Base-by-base conservation (phyloP, 2,113 vertebrate species). In the Mustela lutreola region DNA sequence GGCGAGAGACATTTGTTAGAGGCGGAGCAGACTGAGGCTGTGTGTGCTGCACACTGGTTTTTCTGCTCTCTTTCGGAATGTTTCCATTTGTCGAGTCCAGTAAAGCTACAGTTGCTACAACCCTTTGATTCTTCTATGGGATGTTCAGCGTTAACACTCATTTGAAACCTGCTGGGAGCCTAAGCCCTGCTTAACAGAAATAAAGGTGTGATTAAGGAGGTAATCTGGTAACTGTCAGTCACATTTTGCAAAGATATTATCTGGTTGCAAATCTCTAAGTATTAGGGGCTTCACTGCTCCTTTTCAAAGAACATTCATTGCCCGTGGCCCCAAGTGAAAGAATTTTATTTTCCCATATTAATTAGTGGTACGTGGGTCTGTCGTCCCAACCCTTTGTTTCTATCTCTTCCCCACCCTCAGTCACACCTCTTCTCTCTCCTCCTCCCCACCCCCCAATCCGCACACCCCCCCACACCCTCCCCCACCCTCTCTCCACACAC, bases 131-230 rank as follows among this genome's bases (percentile, higher is more conserved):
- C 36, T 89, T 95, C 95, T 85, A 28, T n/a, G 95, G 28, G 63
- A 95, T 56, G 56, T 63, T 97, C 86, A 96, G 28, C 53, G 78
- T 60, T 97, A 97, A 96, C 2, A 0, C 39, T 1, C 81, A 26
- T 96, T 97, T 97, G 96, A 98, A 98, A 97, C 0, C 0, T 96
- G 93, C 96, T 97, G 96, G 91, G 97, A 95, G 62, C 95, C n/a
- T 95, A 97, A 98, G 60, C 45, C n/a, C 65, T 96, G 94, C 89
- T 91, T 97, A 96, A 97, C 60, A 95, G 95, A 98, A 98, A 97
- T 96, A 97, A 98, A 98, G 97, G 15, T 73, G 56, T 97, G 95
- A 98, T 97, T 98, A 97, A 98, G 97, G 92, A 98, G n/a, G 62
- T 95, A 97, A 86, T 94, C 75, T 87, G 60, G 67, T 94, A 97